phyloP scores from a whole-genome alignment of 2,797 vertebrate genomes.

The Percopsis omiscomaycus region DNA sequence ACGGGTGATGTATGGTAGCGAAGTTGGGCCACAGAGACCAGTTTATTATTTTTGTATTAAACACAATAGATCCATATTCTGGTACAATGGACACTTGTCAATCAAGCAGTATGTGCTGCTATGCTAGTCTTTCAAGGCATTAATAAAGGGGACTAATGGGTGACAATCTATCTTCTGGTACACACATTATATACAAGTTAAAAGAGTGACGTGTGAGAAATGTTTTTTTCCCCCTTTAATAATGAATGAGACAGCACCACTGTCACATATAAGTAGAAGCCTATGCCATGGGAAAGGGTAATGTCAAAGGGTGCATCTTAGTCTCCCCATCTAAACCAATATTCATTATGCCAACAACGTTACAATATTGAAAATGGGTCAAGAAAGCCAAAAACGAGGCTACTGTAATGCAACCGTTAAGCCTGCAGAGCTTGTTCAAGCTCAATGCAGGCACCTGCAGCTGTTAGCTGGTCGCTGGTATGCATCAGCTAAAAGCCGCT shows the following conservation, averaged over 20 bases:
- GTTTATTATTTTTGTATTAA: conserved; percentile 72
- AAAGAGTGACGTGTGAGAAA: conserved; percentile 63
- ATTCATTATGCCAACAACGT: conserved; percentile 24
- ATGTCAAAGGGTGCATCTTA: conserved; percentile 50
- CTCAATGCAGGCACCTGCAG: conserved; percentile 55
- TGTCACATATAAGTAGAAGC: conserved; percentile 72
- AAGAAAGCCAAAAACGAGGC: conserved; percentile 41
- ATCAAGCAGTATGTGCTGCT: conserved; percentile 46
- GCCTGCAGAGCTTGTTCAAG: conserved; percentile 45
- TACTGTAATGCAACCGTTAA: conserved; percentile 46
- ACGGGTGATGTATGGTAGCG: conserved; percentile 55
- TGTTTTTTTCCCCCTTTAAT: conserved; percentile 45
- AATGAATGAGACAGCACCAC: conserved; percentile 72
- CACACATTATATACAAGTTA: conserved; percentile 73
- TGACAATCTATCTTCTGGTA: conserved; percentile 64
- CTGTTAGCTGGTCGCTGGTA: conserved; percentile 63
- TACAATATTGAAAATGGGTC: conserved; percentile 33
- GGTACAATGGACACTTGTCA: conserved; percentile 68
- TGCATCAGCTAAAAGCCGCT: conserved; percentile 74
- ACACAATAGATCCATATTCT: conserved; percentile 76
- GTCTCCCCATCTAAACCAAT: conserved; percentile 29
- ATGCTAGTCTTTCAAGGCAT: conserved; percentile 62
- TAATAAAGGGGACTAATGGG: conserved; percentile 61
- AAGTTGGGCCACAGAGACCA: conserved; percentile 59
- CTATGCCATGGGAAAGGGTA: conserved; percentile 58